Conservation (phyloP, 2,888 invertebrate genomes). For the Agrochola litura region DNA sequence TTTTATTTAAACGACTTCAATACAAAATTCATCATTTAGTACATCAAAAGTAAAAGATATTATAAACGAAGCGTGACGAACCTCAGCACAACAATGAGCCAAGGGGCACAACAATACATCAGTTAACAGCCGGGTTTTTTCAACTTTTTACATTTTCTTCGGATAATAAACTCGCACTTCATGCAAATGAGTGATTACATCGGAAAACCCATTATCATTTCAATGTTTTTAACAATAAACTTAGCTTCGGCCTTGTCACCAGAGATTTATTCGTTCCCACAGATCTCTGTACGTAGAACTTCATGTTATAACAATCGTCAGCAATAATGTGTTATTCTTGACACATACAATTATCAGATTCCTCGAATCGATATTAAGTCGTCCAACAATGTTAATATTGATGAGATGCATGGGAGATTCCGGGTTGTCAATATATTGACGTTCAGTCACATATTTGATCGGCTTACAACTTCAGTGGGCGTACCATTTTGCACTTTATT, state of each 20-base stretch:
- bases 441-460: conserved; percentile 42
- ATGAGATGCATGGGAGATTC: conserved; percentile 73
- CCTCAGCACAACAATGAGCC: conserved; percentile 37
- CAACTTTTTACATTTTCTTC: conserved; percentile 59
- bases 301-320: conserved; percentile 64
- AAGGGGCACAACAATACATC: conserved; percentile 42
- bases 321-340: conserved; percentile 76
- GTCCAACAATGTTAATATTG: conserved; percentile 74
- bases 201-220: conserved; percentile 76
- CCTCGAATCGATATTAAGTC: conserved; percentile 75
- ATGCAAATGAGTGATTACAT: conserved; percentile 71
- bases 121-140: conserved; percentile 58
- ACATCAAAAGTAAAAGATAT: conserved; percentile 12
- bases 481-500: conserved; percentile 30
- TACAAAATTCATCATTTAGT: background rate
- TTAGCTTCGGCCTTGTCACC: conserved; percentile 77
- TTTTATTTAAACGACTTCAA: background rate
- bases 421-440: conserved; percentile 71
- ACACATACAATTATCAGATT: conserved; percentile 76
- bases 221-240: conserved; percentile 75
- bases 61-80: conserved; percentile 32
- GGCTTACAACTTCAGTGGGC: background rate
- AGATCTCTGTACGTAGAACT: conserved; percentile 62
- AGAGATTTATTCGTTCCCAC: conserved; percentile 86
- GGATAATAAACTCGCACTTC: conserved; percentile 51